Conservation (phyloP, 2,888 invertebrate species). For the Mellilla xanthometata region DNA sequence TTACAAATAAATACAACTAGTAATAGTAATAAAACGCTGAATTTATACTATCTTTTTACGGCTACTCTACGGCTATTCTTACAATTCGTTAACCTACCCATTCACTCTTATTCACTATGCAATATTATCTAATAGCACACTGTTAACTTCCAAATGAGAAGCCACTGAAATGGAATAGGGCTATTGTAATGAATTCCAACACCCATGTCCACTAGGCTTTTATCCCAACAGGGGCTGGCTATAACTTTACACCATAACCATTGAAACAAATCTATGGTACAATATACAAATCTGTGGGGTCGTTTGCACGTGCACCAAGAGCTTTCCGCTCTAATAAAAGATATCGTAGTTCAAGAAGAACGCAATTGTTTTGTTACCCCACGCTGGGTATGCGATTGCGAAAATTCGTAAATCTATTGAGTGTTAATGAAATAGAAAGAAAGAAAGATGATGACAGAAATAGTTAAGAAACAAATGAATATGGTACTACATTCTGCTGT, state of each 20-base stretch:
- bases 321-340: conserved; percentile 6
- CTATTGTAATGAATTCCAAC: conserved; percentile 9
- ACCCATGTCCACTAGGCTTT: conserved; percentile 3
- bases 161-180: conserved; percentile 6
- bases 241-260: conserved; percentile 11
- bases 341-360: conserved; percentile 8
- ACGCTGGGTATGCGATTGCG: background rate
- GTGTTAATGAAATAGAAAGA: too few relatives aligned
- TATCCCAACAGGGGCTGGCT: conserved; percentile 12
- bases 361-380: conserved; percentile 13
- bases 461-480: too few relatives aligned
- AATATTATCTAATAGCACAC: too few relatives aligned
- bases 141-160: conserved; percentile 2
- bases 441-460: too few relatives aligned
- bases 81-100: too few relatives aligned
- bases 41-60: too few relatives aligned
- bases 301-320: conserved; percentile 10
- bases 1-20: too few relatives aligned
- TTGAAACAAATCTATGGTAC: conserved; percentile 13
- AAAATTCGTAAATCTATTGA: too few relatives aligned
- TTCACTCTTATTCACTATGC: too few relatives aligned
- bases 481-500: too few relatives aligned
- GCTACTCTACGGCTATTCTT: too few relatives aligned
- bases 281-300: conserved; percentile 13
- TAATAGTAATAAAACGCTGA: too few relatives aligned